Evolutionary conservation across 2,113 vertebrate species (phyloP), one percentile per base, ranked within the genome.

Genomic region (Spheniscus mendiculus): DNA sequence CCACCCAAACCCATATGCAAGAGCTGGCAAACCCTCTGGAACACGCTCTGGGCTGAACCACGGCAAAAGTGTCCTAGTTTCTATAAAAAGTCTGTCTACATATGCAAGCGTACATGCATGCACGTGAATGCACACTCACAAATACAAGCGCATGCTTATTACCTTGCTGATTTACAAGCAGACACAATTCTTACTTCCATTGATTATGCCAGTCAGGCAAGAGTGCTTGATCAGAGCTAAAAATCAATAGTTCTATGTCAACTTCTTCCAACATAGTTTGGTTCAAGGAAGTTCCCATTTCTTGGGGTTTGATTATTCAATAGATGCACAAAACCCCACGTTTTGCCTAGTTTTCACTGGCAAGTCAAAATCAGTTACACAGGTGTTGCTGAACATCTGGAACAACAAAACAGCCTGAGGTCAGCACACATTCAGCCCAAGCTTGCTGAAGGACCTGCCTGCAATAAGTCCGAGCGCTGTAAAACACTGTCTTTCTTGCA

Each of bases 91-190:
- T 40, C 29, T 74, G 10, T 44, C 45, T n/a, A 22, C 38, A 7
- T 26, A 36, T 5, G 1, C 10, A 27, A 44, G 22, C 0, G 7
- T 17, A 8, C 2, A 0, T 25, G 32, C 9, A 4, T 19, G 6
- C 40, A 26, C 0, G 0, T 9, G 32, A 30, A 56, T 0, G 2
- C 10, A 29, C 8, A 10, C 25, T 38, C 16, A 2, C 47, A 59
- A 44, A 30, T 10, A n/a, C 32, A 72, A 65, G 45, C 10, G 17
- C 0, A 0, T 20, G 5, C 4, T 1, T 11, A 16, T 50, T 44
- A 56, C 29, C 23, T 70, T 47, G 15, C 26, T 83, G 53, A 53
- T 80, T 40, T 45, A 72, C 27, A 66, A 63, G 66, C 34, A 58
- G 58, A 42, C 17, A 23, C 21, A 63, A 45, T n/a, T 49, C 16